These are phyloP conservation scores for Nomada ferruginata DNA, from an alignment of 2,888 invertebrate genomes.

Conservation along the genomic window DNA sequence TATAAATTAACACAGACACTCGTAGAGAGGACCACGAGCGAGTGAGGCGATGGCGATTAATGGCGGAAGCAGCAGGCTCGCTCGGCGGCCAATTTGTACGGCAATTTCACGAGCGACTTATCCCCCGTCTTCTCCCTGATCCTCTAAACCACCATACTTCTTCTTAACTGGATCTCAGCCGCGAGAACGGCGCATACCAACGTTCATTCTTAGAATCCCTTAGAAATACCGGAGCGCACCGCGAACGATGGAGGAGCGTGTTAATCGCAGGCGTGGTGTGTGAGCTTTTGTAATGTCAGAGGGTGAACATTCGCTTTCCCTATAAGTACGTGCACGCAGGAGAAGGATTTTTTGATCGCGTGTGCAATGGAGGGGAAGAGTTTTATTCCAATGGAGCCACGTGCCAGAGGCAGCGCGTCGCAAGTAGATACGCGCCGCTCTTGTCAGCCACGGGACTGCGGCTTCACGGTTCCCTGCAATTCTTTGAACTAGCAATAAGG, in stretches of 20 bases:
- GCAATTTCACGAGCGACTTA: conserved; percentile 67
- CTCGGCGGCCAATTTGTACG: conserved; percentile 68
- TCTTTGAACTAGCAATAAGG: not conserved
- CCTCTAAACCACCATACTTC: not conserved
- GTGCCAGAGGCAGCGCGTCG: too few relatives aligned
- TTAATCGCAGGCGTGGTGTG: conserved; percentile 61
- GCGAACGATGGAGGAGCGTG: conserved; percentile 39
- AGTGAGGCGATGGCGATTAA: conserved; percentile 53
- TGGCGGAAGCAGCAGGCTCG: conserved; percentile 66
- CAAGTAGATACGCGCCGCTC: not conserved
- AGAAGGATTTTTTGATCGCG: too few relatives aligned
- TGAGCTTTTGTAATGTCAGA: conserved; percentile 56
- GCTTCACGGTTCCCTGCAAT: not conserved
- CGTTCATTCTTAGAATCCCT: conserved; percentile 69
- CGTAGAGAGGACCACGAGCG: not conserved
- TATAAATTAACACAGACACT: too few relatives aligned
- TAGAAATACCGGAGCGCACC: conserved; percentile 64
- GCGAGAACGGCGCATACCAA: conserved; percentile 51
- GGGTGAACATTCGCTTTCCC: conserved; percentile 45
- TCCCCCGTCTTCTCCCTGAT: conserved; percentile 38
- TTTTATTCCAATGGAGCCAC: too few relatives aligned
- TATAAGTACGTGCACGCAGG: not conserved
- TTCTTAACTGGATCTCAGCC: conserved; percentile 33
- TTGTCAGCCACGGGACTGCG: not conserved
- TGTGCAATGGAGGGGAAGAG: too few relatives aligned